phyloP scores from a whole-genome alignment of 2,888 invertebrate species.

The Stomorhina lunata region DNA sequence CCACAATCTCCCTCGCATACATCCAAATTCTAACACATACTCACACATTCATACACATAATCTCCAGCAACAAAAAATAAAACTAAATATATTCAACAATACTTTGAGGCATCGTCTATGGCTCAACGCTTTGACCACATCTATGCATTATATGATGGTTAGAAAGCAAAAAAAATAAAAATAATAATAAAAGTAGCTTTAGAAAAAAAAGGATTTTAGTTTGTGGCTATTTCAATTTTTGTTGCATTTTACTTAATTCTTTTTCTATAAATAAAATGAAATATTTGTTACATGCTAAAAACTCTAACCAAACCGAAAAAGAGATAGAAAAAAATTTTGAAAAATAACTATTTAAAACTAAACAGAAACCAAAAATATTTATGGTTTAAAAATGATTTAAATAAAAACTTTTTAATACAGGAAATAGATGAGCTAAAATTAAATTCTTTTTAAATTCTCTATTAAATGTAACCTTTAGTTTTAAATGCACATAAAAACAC shows the following conservation, averaged over 20 bases:
- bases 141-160: conserved; percentile 60
- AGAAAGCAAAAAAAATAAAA: conserved; percentile 24
- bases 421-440: neutral
- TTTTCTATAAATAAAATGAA: conserved; percentile 33
- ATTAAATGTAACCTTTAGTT: conserved; percentile 15
- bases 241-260: conserved; percentile 30
- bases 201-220: neutral
- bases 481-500: neutral
- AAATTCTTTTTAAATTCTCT: neutral
- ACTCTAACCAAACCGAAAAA: neutral
- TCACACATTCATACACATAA: neutral
- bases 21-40: neutral
- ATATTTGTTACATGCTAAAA: conserved; percentile 13
- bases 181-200: too few relatives aligned
- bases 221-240: conserved; percentile 27
- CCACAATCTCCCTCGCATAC: neutral
- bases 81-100: conserved; percentile 43
- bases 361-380: conserved; percentile 31
- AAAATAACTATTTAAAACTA: conserved; percentile 19
- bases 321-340: neutral
- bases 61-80: neutral
- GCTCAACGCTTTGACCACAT: conserved; percentile 61
- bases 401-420: neutral
- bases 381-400: conserved; percentile 10
- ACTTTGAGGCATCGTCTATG: conserved; percentile 61